These are phyloP conservation scores for Bostrychus sinensis DNA, from an alignment of 2,113 vertebrate species.

Conservation along the genomic window DNA sequence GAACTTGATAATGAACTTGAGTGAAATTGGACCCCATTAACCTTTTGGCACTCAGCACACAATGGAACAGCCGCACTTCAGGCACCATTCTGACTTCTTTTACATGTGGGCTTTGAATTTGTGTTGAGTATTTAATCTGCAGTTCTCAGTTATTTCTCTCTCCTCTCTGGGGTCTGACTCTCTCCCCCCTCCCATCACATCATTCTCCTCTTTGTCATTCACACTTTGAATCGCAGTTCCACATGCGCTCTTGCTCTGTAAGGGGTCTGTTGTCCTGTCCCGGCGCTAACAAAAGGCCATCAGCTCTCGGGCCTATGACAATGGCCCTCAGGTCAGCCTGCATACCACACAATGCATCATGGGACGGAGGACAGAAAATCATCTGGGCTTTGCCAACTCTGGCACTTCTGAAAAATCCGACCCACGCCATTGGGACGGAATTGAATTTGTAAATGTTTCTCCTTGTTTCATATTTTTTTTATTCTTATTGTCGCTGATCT, in stretches of 20 bases:
- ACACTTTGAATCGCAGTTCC: slow-evolving; percentile 55
- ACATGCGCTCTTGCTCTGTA: slow-evolving; percentile 19
- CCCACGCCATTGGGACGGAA: not conserved
- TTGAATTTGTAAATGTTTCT: not conserved
- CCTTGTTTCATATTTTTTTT: no score
- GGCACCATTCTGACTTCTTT: not conserved
- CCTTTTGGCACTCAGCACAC: not conserved
- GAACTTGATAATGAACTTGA: slow-evolving; percentile 3
- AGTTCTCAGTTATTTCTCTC: slow-evolving; percentile 11
- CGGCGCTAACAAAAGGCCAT: slow-evolving; percentile 49
- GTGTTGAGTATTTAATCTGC: slow-evolving; percentile 17
- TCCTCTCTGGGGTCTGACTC: slow-evolving; percentile 28
- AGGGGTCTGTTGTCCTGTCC: slow-evolving; percentile 40
- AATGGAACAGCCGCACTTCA: slow-evolving; percentile 1
- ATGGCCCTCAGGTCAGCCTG: slow-evolving; percentile 46
- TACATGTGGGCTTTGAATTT: slow-evolving; percentile 9
- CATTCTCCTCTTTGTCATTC: slow-evolving; percentile 68
- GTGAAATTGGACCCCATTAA: slow-evolving; percentile 12
- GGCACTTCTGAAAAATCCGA: slow-evolving; percentile 1
- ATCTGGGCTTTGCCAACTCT: slow-evolving; percentile 9
- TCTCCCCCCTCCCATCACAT: slow-evolving; percentile 35
- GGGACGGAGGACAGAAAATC: not conserved
- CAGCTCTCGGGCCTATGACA: slow-evolving; percentile 49
- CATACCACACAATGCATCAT: slow-evolving; percentile 25
- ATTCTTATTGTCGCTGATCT: no score